These are phyloP conservation scores for Cephus sareptanus DNA, from an alignment of 2,888 invertebrate species.

Conservation along the genomic window DNA sequence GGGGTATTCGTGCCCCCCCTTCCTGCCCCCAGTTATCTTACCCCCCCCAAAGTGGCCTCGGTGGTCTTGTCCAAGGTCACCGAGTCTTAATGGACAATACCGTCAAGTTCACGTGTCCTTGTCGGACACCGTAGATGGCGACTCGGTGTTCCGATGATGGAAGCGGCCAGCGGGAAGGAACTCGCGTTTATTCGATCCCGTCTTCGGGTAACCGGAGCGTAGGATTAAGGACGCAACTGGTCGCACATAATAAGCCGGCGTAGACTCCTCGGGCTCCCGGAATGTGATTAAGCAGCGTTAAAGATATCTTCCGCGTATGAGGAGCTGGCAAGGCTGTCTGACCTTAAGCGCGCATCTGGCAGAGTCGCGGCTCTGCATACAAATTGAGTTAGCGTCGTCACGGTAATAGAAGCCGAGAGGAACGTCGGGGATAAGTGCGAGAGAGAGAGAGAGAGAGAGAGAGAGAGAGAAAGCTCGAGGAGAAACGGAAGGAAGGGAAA, in stretches of 20 bases:
- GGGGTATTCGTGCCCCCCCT: too few species aligned
- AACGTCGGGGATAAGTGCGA: not conserved
- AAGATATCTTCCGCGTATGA: constrained; percentile 39
- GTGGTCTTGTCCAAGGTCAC: constrained; percentile 9
- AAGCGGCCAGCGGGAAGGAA: not conserved
- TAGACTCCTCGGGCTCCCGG: constrained; percentile 29
- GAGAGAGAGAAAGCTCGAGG: too few species aligned
- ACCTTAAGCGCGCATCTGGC: constrained; percentile 59
- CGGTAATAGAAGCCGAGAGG: constrained; percentile 45
- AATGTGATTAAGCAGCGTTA: constrained; percentile 45
- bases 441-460: too few species aligned
- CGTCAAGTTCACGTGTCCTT: not conserved
- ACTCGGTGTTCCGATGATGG: not conserved
- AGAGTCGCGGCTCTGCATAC: constrained; percentile 58
- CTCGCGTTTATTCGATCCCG: not conserved
- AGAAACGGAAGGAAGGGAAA: not conserved
- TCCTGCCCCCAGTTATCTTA: not conserved
- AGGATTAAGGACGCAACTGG: constrained; percentile 37
- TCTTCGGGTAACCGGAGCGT: constrained; percentile 8
- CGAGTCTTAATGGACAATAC: not conserved
- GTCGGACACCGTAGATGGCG: not conserved
- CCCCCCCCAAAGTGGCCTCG: not conserved
- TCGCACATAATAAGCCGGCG: constrained; percentile 19
- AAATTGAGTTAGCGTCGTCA: constrained; percentile 60
- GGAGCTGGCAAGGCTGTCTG: constrained; percentile 46